Conservation (phyloP, 2,113 vertebrate genomes). For the Hydrochoerus hydrochaeris region DNA sequence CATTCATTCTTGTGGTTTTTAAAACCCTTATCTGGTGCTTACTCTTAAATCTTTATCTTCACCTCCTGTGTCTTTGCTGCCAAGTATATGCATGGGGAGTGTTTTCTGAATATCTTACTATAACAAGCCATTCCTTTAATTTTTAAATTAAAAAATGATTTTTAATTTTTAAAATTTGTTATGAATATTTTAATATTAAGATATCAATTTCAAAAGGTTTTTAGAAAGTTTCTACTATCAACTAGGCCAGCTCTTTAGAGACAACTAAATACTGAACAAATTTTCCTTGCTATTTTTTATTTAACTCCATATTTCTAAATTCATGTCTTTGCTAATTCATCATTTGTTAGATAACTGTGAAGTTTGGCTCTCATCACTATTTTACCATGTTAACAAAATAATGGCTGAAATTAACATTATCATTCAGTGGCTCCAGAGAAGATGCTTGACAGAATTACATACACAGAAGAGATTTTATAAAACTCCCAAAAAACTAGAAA, state of each 20-base stretch:
- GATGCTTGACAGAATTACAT: conserved; percentile 48
- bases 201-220: conserved; percentile 15
- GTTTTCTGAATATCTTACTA: not conserved
- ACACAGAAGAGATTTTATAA: conserved; percentile 9
- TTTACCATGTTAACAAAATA: conserved; percentile 39
- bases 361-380: not conserved
- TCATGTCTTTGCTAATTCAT: not conserved
- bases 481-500: conserved; percentile 26
- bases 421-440: conserved; percentile 1
- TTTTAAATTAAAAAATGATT: too few species aligned
- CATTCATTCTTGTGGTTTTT: not conserved
- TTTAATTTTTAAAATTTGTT: conserved; percentile 43
- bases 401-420: conserved; percentile 29
- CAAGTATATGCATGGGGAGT: not conserved
- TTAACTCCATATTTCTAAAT: conserved; percentile 43
- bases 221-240: not conserved
- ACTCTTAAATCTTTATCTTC: conserved; percentile 29
- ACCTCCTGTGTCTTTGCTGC: not conserved
- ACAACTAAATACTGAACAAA: not conserved
- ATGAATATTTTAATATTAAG: not conserved
- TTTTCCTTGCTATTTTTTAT: conserved; percentile 46
- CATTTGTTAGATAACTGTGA: conserved; percentile 7
- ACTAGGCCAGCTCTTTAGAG: not conserved
- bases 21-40: conserved; percentile 21
- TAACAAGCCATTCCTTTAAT: conserved; percentile 20